phyloP scores from a whole-genome alignment of 2,797 vertebrate species.

The Poeciliopsis infans region DNA sequence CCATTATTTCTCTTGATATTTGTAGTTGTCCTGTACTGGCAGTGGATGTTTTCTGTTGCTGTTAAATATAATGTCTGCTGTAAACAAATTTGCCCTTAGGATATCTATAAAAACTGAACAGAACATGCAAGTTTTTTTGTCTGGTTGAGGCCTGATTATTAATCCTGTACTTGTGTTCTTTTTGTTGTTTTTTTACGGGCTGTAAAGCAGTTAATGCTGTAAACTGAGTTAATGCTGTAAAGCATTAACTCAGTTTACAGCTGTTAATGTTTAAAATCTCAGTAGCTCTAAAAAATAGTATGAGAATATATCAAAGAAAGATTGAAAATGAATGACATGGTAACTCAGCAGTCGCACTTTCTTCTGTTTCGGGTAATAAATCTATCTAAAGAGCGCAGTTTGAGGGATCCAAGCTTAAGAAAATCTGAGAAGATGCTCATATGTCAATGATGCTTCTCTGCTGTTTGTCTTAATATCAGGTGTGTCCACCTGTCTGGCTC shows the following conservation, averaged over 20 bases:
- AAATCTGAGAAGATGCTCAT: not conserved
- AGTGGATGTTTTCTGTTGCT: not conserved
- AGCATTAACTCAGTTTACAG: no score
- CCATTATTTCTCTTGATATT: not conserved
- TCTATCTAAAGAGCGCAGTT: not conserved
- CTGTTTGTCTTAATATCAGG: slow-evolving; percentile 52
- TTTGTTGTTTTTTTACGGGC: not conserved
- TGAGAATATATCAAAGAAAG: not conserved
- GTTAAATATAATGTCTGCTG: not conserved
- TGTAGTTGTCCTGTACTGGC: not conserved
- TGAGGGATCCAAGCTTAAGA: not conserved
- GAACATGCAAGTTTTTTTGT: not conserved
- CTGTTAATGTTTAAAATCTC: not conserved
- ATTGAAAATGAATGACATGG: not conserved
- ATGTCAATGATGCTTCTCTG: not conserved
- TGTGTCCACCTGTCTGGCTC: slow-evolving; percentile 77
- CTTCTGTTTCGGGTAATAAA: not conserved
- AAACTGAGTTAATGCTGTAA: no score
- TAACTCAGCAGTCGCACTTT: not conserved
- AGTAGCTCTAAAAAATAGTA: not conserved
- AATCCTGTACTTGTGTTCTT: not conserved
- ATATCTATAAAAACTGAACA: not conserved
- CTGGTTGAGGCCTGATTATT: not conserved
- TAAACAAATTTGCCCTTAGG: not conserved
- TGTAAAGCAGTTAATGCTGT: no score